phyloP scores from a whole-genome alignment of 2,113 vertebrate genomes.

The Ceratotherium simum region DNA sequence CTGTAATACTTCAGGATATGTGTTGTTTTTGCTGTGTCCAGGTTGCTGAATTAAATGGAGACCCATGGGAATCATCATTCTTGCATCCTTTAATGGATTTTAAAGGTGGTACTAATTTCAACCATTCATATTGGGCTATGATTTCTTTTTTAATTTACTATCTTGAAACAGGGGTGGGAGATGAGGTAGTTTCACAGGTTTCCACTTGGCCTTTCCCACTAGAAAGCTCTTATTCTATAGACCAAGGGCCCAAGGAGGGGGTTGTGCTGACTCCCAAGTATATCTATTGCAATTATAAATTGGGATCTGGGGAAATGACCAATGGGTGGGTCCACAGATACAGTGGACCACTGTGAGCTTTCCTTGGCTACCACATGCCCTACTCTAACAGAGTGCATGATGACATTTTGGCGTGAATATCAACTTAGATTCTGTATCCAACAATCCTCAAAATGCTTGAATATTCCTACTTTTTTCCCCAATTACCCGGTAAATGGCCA shows the following conservation, averaged over 20 bases:
- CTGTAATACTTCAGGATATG: background rate
- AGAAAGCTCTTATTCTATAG: background rate
- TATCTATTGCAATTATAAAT: background rate
- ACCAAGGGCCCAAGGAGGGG: background rate
- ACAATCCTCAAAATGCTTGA: background rate
- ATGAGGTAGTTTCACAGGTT: background rate
- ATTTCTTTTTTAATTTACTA: background rate
- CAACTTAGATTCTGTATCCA: background rate
- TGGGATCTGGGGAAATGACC: background rate
- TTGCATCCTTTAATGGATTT: background rate
- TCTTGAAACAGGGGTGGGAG: background rate
- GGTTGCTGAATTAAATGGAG: background rate
- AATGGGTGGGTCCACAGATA: background rate
- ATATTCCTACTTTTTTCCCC: background rate
- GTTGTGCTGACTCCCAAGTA: background rate
- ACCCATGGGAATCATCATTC: background rate
- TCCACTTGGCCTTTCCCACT: background rate
- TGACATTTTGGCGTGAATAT: background rate
- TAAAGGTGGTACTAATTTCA: background rate
- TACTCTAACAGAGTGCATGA: background rate
- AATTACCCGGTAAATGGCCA: background rate
- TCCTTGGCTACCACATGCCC: background rate
- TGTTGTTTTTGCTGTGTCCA: background rate
- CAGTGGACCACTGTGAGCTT: background rate
- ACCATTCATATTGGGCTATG: background rate